Conservation (phyloP, 2,888 invertebrate genomes). For the Escarpia spicata region DNA sequence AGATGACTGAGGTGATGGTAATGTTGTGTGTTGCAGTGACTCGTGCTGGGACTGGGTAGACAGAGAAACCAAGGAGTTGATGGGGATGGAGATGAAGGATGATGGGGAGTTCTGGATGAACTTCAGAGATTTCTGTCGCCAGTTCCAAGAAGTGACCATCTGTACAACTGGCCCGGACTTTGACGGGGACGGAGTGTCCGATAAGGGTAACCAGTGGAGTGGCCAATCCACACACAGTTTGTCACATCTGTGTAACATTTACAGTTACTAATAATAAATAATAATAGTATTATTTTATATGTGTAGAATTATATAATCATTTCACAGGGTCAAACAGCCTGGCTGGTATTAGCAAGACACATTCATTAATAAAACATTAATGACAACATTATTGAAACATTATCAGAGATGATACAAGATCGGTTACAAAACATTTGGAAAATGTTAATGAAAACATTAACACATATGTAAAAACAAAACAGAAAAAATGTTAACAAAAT, state of each 20-base stretch:
- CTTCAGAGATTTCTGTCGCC: constrained; percentile 65
- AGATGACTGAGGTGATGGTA: background rate
- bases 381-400: too few relatives aligned
- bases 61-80: constrained; percentile 56
- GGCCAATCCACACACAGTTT: background rate
- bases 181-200: constrained; percentile 64
- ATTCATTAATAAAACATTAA: too few relatives aligned
- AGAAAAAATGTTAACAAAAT: too few relatives aligned
- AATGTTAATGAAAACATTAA: background rate
- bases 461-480: background rate
- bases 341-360: too few relatives aligned
- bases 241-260: background rate
- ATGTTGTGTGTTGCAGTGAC: constrained; percentile 53
- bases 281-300: background rate
- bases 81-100: constrained; percentile 65
- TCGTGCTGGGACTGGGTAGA: constrained; percentile 65
- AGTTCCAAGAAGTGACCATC: constrained; percentile 67
- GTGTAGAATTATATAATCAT: too few relatives aligned
- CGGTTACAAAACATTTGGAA: background rate
- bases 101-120: constrained; percentile 70
- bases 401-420: too few relatives aligned
- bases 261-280: background rate
- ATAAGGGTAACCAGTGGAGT: constrained; percentile 41
- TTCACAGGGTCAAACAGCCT: too few relatives aligned
- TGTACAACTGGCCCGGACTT: constrained; percentile 67